phyloP scores from a whole-genome alignment of 2,888 invertebrate species.

The Acholoe squamosa region DNA sequence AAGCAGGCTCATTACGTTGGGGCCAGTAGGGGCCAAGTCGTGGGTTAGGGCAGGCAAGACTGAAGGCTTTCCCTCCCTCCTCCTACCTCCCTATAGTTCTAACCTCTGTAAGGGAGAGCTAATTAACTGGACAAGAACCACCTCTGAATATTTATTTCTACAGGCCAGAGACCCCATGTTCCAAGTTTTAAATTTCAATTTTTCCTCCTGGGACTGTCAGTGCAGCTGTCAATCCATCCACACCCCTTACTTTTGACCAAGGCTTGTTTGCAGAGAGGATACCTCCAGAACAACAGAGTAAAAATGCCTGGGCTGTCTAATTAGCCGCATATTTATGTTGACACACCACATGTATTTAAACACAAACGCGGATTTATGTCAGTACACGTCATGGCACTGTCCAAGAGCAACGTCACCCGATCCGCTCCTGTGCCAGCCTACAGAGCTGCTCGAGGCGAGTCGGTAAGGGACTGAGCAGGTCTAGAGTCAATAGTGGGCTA shows the following conservation, averaged over 20 bases:
- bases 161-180: background rate
- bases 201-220: background rate
- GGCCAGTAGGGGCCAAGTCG: background rate
- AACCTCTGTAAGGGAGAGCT: background rate
- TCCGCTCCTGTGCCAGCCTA: background rate
- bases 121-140: background rate
- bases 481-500: constrained; percentile 48
- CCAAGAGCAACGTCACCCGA: constrained; percentile 12
- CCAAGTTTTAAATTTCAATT: background rate
- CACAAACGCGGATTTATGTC: background rate
- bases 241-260: background rate
- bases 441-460: background rate
- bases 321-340: constrained; percentile 3
- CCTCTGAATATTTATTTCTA: constrained; percentile 1
- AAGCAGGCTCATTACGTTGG: background rate
- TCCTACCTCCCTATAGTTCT: background rate
- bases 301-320: background rate
- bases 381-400: constrained; percentile 31
- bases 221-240: background rate
- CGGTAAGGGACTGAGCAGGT: constrained; percentile 5
- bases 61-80: background rate
- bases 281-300: background rate
- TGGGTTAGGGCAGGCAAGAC: background rate
- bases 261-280: background rate
- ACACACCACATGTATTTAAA: background rate